These are phyloP conservation scores for Crotophaga sulcirostris DNA, from an alignment of 2,113 vertebrate species.

Conservation along the genomic window DNA sequence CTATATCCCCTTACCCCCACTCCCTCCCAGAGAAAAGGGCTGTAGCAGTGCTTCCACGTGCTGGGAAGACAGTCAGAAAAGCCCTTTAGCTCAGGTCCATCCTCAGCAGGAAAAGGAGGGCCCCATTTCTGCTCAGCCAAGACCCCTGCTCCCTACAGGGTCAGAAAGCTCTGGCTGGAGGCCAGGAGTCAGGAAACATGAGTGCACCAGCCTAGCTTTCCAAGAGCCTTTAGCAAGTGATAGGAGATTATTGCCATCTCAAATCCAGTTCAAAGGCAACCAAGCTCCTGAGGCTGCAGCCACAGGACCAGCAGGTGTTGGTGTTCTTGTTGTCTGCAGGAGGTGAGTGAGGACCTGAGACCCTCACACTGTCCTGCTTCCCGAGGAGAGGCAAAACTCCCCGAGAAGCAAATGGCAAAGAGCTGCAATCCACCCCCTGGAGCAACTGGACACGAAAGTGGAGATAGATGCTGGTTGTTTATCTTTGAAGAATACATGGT, in stretches of 20 bases:
- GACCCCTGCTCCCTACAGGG: neutral
- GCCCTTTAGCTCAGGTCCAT: neutral
- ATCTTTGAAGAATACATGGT: neutral
- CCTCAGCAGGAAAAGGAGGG: rapidly evolving
- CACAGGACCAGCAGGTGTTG: neutral
- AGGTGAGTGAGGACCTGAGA: neutral
- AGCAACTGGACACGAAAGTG: neutral
- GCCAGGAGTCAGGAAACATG: neutral
- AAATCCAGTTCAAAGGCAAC: neutral
- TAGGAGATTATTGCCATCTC: neutral
- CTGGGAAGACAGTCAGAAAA: neutral
- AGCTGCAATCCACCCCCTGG: neutral
- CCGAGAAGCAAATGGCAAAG: neutral
- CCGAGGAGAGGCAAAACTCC: neutral
- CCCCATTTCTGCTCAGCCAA: neutral
- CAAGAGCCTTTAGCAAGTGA: neutral
- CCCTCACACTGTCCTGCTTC: neutral
- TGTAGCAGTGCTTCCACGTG: neutral
- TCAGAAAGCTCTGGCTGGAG: neutral
- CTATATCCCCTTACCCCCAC: neutral
- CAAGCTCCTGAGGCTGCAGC: neutral
- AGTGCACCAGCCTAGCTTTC: neutral
- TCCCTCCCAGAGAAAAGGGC: neutral
- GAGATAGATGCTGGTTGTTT: neutral
- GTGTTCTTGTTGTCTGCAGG: neutral